Conservation (phyloP, 2,797 vertebrate genomes). For the Tokudaia tokunoshimensis region DNA sequence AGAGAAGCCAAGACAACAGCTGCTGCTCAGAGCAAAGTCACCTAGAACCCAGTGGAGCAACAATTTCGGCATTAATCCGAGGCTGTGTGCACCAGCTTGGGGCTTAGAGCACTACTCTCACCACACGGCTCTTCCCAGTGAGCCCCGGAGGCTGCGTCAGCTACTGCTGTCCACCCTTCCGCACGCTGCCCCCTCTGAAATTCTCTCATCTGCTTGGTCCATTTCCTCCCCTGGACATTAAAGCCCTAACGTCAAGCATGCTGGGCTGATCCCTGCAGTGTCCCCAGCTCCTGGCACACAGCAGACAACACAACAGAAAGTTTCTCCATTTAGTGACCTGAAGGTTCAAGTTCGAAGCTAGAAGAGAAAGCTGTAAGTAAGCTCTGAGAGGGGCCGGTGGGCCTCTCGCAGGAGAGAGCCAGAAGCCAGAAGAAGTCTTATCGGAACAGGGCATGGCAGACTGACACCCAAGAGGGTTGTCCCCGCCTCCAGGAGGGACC, state of each 20-base stretch:
- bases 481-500: background rate
- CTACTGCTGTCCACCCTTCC: background rate
- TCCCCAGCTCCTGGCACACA: background rate
- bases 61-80: accelerated
- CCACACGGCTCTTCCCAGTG: background rate
- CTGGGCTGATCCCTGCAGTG: accelerated
- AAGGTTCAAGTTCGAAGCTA: background rate
- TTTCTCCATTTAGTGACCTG: background rate
- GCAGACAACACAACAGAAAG: background rate
- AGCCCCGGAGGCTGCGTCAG: background rate
- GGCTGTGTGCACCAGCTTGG: background rate
- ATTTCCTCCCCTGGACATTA: background rate
- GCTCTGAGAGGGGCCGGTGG: no score
- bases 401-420: background rate
- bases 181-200: no score
- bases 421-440: background rate
- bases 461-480: background rate
- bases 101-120: no score
- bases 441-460: background rate
- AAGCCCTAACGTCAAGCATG: background rate
- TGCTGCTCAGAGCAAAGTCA: background rate
- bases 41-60: background rate
- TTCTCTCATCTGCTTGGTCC: background rate
- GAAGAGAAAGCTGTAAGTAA: accelerated
- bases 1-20: background rate